Evolutionary conservation across 1,140 invertebrate genomes (phyloP).

Genomic region (Zaprionus camerounensis): DNA sequence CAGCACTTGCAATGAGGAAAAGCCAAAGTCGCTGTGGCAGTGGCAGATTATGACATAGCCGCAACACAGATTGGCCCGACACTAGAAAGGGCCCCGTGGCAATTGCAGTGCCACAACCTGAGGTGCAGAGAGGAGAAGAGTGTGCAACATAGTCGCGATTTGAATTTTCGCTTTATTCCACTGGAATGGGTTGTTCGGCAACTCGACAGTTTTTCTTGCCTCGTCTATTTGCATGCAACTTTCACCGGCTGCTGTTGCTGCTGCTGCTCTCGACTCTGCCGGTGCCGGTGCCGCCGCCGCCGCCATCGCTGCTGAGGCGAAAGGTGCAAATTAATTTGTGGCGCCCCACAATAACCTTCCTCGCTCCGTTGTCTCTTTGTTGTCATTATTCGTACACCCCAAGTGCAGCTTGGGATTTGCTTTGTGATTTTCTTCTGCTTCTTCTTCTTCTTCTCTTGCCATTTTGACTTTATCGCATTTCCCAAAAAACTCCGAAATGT

Average conservation of each 20-base stretch:
- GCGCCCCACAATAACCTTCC: conserved; percentile 73
- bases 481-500: conserved; percentile 63
- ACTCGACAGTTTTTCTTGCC: conserved; percentile 52
- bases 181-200: conserved; percentile 15
- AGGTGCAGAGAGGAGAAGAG: conserved; percentile 1
- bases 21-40: conserved; percentile 4
- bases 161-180: conserved; percentile 18
- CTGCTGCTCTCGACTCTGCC: conserved; percentile 21
- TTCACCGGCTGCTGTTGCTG: conserved; percentile 61
- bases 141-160: conserved; percentile 28
- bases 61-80: conserved; percentile 19
- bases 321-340: conserved; percentile 82
- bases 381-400: conserved; percentile 45
- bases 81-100: conserved; percentile 32
- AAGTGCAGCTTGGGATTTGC: conserved; percentile 31
- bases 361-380: conserved; percentile 48
- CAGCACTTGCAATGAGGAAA: conserved; percentile 50
- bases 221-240: conserved; percentile 77
- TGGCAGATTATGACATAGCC: conserved; percentile 64
- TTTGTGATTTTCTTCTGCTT: conserved; percentile 42
- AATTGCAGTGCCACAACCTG: conserved; percentile 1
- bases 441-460: conserved; percentile 25
- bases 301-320: conserved; percentile 39
- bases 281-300: conserved; percentile 18
- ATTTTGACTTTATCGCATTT: conserved; percentile 21